These are phyloP conservation scores for Haliaeetus leucogaster DNA, from an alignment of 2,113 vertebrate genomes.

Conservation along the genomic window DNA sequence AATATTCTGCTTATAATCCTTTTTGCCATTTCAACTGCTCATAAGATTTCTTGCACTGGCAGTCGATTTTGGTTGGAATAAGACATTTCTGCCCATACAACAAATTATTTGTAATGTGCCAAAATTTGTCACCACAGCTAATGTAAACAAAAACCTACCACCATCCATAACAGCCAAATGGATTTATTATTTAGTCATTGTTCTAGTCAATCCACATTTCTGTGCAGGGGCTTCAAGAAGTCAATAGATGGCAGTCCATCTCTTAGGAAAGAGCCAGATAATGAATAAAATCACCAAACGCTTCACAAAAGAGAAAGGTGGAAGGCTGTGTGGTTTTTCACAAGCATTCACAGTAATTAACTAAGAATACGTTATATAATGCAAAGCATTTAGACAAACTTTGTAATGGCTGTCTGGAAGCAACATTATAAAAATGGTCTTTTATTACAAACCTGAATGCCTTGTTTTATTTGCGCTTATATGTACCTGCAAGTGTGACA, in stretches of 20 bases:
- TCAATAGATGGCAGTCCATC: constrained; percentile 83
- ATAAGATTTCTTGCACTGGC: background rate
- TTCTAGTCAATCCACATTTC: background rate
- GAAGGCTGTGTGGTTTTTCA: background rate
- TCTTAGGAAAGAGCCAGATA: constrained; percentile 65
- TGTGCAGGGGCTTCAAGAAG: constrained; percentile 55
- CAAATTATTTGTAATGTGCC: background rate
- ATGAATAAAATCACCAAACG: constrained; percentile 41
- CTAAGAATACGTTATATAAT: background rate
- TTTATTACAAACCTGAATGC: background rate
- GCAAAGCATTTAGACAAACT: background rate
- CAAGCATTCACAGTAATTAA: constrained; percentile 45
- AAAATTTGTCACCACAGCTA: constrained; percentile 25
- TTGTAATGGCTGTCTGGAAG: background rate
- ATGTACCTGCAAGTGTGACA: background rate
- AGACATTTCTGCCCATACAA: constrained; percentile 11
- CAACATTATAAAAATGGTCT: accelerated
- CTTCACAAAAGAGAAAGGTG: constrained; percentile 22
- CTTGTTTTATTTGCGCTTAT: accelerated
- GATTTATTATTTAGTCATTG: constrained; percentile 52
- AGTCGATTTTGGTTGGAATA: background rate
- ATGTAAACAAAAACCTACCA: constrained; percentile 19
- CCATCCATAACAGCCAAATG: background rate
- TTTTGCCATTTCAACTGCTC: background rate
- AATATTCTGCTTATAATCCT: background rate